Conservation (phyloP, 2,888 invertebrate species). For the Tuberolachnus salignus region DNA sequence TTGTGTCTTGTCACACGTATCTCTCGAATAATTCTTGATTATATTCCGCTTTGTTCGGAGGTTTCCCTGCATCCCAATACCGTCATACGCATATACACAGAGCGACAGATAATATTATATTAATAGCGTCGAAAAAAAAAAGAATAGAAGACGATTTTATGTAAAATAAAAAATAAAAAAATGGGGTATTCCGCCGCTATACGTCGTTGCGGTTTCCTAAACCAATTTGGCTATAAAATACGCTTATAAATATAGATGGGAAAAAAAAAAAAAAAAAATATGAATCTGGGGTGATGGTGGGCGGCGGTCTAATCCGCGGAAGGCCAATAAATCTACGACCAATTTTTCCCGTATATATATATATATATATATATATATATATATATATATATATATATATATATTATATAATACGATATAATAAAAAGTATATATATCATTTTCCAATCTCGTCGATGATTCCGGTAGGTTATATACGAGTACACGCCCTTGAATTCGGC, state of each 20-base stretch:
- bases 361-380: constrained; percentile 19
- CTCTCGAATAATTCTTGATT: too few species aligned
- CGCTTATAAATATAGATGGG: constrained; percentile 51
- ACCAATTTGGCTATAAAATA: constrained; percentile 25
- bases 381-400: constrained; percentile 20
- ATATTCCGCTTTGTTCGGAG: too few species aligned
- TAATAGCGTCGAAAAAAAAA: too few species aligned
- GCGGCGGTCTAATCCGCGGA: constrained; percentile 28
- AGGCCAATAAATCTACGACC: constrained; percentile 50
- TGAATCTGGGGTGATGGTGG: constrained; percentile 20
- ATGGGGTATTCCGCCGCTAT: not conserved
- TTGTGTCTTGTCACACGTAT: too few species aligned
- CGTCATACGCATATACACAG: too few species aligned
- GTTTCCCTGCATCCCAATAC: too few species aligned
- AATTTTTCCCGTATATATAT: constrained; percentile 34
- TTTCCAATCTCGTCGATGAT: constrained; percentile 41
- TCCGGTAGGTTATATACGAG: not conserved
- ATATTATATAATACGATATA: too few species aligned
- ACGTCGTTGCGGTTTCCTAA: constrained; percentile 7
- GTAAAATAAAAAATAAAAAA: constrained; percentile 15
- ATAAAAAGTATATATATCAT: constrained; percentile 31
- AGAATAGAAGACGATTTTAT: not conserved
- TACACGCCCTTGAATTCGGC: constrained; percentile 27
- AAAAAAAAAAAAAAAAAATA: too few species aligned
- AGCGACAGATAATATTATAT: too few species aligned